Base-by-base conservation (phyloP, 2,797 vertebrate genomes). In the Pangasius sanitwongsei region DNA sequence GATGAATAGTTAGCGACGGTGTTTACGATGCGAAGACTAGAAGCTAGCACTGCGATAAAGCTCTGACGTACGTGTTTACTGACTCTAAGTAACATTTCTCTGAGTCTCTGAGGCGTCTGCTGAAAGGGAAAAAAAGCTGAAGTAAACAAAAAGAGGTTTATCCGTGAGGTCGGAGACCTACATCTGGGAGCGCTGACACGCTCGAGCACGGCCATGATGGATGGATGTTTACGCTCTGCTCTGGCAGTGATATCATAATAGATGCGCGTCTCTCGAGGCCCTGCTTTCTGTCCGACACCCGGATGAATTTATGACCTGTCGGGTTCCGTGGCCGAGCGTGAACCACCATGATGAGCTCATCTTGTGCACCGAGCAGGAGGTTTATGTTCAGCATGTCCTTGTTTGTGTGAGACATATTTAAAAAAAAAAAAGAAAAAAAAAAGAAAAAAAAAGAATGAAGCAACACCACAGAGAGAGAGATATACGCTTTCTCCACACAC, bases 211-310 rank as follows among this genome's bases (percentile, higher is more conserved):
- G 41, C 77, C 59, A 82, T 90, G 91, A 92, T 89, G 89, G 90
- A 91, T 92, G 91, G 83, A 87, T 88, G 89, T 90, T 92, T 90
- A 87, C 65, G 75, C 77, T 87, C 75, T 59, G 34, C 83, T 90
- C 90, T 77, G 90, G 84, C 82, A 85, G 75, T 89, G 90, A 88
- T 91, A 88, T 87, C 88, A 89, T 92, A 90, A 90, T 91, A 89
- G 90, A 92, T 90, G 89, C 87, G 83, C 55, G 78, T 74, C 74
- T 90, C 84, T 83, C 84, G 34, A 75, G 83, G 70, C 69, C 70
- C 65, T 83, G 87, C 82, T 88, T 86, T 90, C 84, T 86, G 83
- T 75, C 87, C 55, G 75, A 88, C 90, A 89, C 87, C 65, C 53
- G 75, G 83, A 87, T 84, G 89, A 65, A 87, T 90, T 90, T 87